phyloP scores from a whole-genome alignment of 2,797 vertebrate species.

The Mustela erminea region DNA sequence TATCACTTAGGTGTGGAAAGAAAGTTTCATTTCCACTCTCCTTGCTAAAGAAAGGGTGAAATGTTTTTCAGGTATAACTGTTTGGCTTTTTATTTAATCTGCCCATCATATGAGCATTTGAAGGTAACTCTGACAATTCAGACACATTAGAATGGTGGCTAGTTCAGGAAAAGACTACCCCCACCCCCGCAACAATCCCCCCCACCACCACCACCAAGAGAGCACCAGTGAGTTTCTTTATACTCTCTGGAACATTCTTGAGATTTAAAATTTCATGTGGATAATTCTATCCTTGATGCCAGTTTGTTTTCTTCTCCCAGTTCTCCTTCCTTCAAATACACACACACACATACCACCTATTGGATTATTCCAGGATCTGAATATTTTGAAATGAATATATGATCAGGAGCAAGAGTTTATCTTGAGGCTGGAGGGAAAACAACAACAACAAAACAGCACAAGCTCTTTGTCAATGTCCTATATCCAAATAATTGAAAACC shows the following conservation, averaged over 20 bases:
- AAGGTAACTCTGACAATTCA: background rate
- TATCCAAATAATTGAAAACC: conserved; percentile 26
- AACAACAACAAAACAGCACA: background rate
- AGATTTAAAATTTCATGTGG: conserved; percentile 52
- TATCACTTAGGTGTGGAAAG: background rate
- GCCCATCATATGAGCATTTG: background rate
- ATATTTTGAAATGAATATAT: conserved; percentile 35
- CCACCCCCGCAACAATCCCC: no score
- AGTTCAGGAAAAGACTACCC: background rate
- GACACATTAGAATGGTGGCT: background rate
- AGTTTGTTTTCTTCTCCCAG: background rate
- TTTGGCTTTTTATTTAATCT: background rate
- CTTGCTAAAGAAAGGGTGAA: background rate
- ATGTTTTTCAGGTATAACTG: background rate
- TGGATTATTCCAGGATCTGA: conserved; percentile 19
- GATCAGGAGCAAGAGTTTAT: background rate
- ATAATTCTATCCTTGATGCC: background rate
- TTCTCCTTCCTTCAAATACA: background rate
- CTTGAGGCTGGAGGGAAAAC: background rate
- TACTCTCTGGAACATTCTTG: conserved; percentile 80
- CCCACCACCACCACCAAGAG: conserved; percentile 51
- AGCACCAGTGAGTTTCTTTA: conserved; percentile 76
- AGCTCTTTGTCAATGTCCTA: conserved; percentile 22
- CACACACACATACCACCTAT: background rate
- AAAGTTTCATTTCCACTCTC: background rate